Evolutionary conservation across 35 echinoderm and acorn worm genomes (phyloP).

Genomic region (Lytechinus pictus): DNA sequence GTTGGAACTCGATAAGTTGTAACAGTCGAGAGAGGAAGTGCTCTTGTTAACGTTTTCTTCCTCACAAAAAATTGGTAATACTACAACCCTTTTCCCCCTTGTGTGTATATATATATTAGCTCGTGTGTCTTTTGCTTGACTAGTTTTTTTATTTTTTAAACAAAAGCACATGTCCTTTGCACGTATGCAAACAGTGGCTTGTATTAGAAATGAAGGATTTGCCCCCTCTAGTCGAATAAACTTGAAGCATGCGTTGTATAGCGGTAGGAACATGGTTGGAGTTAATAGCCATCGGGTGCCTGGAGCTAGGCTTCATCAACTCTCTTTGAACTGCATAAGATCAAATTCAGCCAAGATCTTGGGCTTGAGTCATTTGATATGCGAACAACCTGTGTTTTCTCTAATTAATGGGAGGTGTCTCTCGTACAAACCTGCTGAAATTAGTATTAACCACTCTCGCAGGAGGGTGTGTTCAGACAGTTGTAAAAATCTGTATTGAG

Average conservation of each 20-base stretch:
- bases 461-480: not conserved
- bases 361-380: not conserved
- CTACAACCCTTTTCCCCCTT: not conserved
- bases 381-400: not conserved
- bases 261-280: not conserved
- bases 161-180: constrained; percentile 17
- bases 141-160: not conserved
- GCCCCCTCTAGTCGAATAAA: not conserved
- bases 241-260: not conserved
- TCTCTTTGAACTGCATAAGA: not conserved
- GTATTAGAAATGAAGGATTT: not conserved
- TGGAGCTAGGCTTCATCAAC: not conserved
- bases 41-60: not conserved
- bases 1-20: constrained; percentile 15
- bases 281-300: not conserved
- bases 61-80: not conserved
- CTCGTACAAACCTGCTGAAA: not conserved
- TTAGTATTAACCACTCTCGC: not conserved
- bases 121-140: constrained; percentile 17
- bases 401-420: not conserved
- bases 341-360: not conserved
- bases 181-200: not conserved
- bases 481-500: not conserved
- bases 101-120: constrained; percentile 20
- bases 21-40: constrained; percentile 1